A percentile compares a stretch with the other conserved stretches of the same genome.
Conservation (phyloP, 1,140 invertebrate genomes). For the Papilio xuthus region DNA sequence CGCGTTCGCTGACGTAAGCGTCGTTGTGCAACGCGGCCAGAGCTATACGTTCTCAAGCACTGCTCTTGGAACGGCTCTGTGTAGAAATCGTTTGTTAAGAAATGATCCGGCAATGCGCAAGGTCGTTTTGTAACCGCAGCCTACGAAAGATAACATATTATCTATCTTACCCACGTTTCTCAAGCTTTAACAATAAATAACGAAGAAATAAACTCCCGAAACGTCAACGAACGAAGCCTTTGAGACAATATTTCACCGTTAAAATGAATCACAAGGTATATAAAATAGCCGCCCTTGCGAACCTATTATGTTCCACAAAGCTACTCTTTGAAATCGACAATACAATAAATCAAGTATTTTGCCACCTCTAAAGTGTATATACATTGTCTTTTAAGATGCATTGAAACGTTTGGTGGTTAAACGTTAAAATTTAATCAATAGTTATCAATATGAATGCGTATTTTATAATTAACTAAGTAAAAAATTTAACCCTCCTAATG, state of each 20-base stretch:
- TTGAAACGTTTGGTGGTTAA: background rate
- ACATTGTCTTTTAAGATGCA: slow-evolving; percentile 12
- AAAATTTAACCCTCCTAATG: no score
- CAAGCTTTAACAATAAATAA: background rate
- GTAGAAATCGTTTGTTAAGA: slow-evolving; percentile 78
- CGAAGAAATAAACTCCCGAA: slow-evolving; percentile 6
- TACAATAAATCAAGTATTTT: slow-evolving; percentile 22
- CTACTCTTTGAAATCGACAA: slow-evolving; percentile 32
- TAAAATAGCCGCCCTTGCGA: slow-evolving; percentile 1
- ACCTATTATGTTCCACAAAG: slow-evolving; percentile 30
- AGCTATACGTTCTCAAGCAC: slow-evolving; percentile 78
- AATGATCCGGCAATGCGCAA: slow-evolving; percentile 68
- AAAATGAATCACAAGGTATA: slow-evolving; percentile 23
- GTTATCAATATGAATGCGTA: background rate
- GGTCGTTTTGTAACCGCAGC: slow-evolving; percentile 66
- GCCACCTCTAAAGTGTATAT: slow-evolving; percentile 24
- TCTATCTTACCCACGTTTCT: background rate
- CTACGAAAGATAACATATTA: slow-evolving; percentile 27
- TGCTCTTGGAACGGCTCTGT: slow-evolving; percentile 74
- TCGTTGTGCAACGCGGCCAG: slow-evolving; percentile 79
- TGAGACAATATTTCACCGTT: slow-evolving; percentile 11
- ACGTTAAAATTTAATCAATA: no score
- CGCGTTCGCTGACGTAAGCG: slow-evolving; percentile 79
- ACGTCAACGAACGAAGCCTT: background rate
- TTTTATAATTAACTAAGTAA: no score